Evolutionary conservation across 53 echinoderm and acorn worm species (phyloP), one percentile per base, ranked within the genome.

Genomic region (Antedon mediterranea): DNA sequence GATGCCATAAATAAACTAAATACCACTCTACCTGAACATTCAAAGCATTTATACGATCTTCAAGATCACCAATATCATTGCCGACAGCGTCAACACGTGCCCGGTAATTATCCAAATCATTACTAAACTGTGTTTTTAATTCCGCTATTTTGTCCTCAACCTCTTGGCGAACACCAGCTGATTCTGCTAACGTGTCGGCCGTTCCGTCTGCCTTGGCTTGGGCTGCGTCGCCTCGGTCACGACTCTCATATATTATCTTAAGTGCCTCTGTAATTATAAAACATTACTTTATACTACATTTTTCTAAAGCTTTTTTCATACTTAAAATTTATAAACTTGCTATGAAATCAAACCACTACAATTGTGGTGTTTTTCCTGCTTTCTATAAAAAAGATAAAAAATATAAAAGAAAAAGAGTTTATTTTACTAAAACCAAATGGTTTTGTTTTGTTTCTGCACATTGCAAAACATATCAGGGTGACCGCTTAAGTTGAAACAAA

Each of bases 191-290:
- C 23, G 78, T 72, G 26, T 70, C 74, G 13, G 34, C 84, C 23
- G 95, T 79, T 18, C 34, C 91, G 32, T 91, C 78, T n/a, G 84
- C 91, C 57, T 71, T 83, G 29, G 27, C 83, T 79, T 95, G 87
- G 23, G 91, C 91, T 14, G 74, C 82, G 30, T 84, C 81, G 0
- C 90, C 91, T 41, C 77, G 78, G 78, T 89, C 91, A 75, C 89
- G 91, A 31, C 95, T 95, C 30, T 89, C 79, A 28, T 83, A 76
- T 74, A 95, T 95, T 73, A 85, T 95, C 78, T 91, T 91, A 81
- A 85, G 86, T 43, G 95, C 95, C 78, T 89, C 95, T 95, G 43
- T 0, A 20, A 44, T 11, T n/a, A 26, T 30, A 32, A 28, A n/a
- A 28, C 27, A 31, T 72, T 71, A 80, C 32, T 34, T 29, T 34